Percentiles rank a stretch among this genome's conserved stretches.
Conservation (phyloP, 2,113 vertebrate species). For the Chionis minor region DNA sequence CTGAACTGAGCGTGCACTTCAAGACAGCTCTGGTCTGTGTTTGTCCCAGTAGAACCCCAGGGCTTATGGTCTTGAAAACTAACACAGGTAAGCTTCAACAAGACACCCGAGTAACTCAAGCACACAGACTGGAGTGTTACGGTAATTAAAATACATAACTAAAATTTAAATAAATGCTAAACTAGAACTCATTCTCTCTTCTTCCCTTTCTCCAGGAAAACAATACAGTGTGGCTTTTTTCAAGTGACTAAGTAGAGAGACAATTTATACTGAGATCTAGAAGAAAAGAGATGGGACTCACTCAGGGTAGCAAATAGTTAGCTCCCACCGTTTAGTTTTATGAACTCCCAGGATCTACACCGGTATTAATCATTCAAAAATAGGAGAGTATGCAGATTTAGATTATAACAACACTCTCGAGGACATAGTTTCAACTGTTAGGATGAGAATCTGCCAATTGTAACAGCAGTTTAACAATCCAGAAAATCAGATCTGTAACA, state of each 20-base stretch:
- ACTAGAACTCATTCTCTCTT: not conserved
- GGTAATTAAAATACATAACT: not conserved
- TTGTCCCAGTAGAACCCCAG: not conserved
- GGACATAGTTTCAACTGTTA: not conserved
- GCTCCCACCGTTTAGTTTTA: not conserved
- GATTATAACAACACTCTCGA: not conserved
- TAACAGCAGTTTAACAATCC: not conserved
- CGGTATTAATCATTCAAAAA: not conserved
- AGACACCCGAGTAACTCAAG: not conserved
- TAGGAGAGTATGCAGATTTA: not conserved
- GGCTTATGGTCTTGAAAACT: not conserved
- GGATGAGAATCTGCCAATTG: not conserved
- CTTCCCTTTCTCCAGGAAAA: not conserved
- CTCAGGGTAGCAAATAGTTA: not conserved
- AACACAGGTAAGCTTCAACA: not conserved
- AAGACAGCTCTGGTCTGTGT: not conserved
- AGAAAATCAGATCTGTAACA: not conserved
- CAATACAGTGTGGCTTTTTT: not conserved
- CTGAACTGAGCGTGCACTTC: not conserved
- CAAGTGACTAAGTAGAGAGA: not conserved
- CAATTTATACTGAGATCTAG: not conserved
- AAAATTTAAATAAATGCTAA: not conserved
- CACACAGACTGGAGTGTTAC: not conserved
- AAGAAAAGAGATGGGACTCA: conserved; percentile 3
- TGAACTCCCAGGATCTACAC: not conserved